phyloP scores from a whole-genome alignment of 2,888 invertebrate genomes.

The Loripinus fragilis region DNA sequence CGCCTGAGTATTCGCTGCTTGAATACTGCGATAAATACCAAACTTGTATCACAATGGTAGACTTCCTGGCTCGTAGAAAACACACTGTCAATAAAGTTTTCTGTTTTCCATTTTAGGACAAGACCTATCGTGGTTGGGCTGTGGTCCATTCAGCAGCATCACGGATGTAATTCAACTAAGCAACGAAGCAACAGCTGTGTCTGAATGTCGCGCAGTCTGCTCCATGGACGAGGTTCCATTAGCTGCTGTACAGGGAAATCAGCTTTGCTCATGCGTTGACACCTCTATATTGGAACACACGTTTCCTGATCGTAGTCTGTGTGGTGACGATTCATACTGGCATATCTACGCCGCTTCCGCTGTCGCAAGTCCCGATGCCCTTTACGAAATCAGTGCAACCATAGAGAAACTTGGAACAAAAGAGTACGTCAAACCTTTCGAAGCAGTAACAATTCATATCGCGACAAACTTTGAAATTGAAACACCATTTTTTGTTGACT shows the following conservation, averaged over 20 bases:
- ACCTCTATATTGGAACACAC: constrained; percentile 7
- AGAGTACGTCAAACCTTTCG: constrained; percentile 75
- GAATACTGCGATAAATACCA: no score
- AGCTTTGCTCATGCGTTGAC: constrained; percentile 56
- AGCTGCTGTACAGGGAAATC: constrained; percentile 44
- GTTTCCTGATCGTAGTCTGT: constrained; percentile 12
- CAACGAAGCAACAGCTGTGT: constrained; percentile 28
- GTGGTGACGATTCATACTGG: constrained; percentile 53
- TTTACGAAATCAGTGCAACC: constrained; percentile 55
- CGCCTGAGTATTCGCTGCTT: no score
- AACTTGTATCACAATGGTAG: no score
- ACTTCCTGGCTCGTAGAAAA: no score
- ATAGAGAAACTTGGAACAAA: constrained; percentile 57
- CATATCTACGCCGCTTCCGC: constrained; percentile 61
- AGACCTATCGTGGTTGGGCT: constrained; percentile 45
- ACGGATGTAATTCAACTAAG: not conserved
- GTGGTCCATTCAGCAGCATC: constrained; percentile 8
- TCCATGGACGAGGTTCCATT: constrained; percentile 33
- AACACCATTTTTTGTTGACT: constrained; percentile 70
- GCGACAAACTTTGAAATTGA: constrained; percentile 57
- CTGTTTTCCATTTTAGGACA: constrained; percentile 30
- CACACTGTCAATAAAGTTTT: no score
- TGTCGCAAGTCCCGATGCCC: constrained; percentile 32
- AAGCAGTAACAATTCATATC: constrained; percentile 71
- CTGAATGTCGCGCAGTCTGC: constrained; percentile 59